A percentile compares a stretch with the other conserved stretches of the same genome.
phyloP scores from a whole-genome alignment of 2,888 invertebrate genomes.

The Miltochrista miniata region DNA sequence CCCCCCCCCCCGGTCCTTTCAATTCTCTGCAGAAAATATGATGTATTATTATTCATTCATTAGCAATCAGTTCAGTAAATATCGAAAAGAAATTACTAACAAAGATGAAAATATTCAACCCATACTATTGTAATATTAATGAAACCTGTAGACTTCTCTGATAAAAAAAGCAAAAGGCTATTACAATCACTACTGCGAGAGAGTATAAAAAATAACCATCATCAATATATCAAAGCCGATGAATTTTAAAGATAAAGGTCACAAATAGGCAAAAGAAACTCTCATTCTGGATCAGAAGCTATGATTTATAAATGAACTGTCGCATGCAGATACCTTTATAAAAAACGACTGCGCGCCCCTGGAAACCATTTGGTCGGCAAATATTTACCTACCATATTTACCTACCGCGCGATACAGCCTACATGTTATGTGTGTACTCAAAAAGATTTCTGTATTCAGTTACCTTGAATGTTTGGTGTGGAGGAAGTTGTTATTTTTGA shows the following conservation, averaged over 20 bases:
- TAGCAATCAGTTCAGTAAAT: too few species aligned
- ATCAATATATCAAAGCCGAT: too few species aligned
- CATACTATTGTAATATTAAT: too few species aligned
- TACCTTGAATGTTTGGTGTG: slow-evolving; percentile 8
- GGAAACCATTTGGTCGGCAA: slow-evolving; percentile 30
- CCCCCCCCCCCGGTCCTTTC: too few species aligned
- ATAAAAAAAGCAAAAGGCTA: too few species aligned
- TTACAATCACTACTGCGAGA: too few species aligned
- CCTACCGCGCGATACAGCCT: slow-evolving; percentile 13
- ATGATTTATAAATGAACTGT: slow-evolving; percentile 29
- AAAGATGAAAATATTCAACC: too few species aligned
- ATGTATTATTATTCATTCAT: too few species aligned
- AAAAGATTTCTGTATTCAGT: slow-evolving; percentile 11
- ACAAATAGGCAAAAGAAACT: slow-evolving; percentile 14
- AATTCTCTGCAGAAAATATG: too few species aligned
- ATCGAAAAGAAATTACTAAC: too few species aligned
- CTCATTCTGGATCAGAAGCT: slow-evolving; percentile 11
- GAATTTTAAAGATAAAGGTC: not conserved
- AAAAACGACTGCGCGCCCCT: slow-evolving; percentile 15
- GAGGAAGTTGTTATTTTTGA: not conserved
- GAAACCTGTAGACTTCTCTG: too few species aligned
- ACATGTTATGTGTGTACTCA: slow-evolving; percentile 4
- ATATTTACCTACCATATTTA: slow-evolving; percentile 35
- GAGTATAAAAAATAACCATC: too few species aligned
- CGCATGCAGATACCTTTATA: slow-evolving; percentile 10